These are phyloP conservation scores for Hypselothyrea guttata DNA, from an alignment of 2,888 invertebrate genomes.

Conservation along the genomic window DNA sequence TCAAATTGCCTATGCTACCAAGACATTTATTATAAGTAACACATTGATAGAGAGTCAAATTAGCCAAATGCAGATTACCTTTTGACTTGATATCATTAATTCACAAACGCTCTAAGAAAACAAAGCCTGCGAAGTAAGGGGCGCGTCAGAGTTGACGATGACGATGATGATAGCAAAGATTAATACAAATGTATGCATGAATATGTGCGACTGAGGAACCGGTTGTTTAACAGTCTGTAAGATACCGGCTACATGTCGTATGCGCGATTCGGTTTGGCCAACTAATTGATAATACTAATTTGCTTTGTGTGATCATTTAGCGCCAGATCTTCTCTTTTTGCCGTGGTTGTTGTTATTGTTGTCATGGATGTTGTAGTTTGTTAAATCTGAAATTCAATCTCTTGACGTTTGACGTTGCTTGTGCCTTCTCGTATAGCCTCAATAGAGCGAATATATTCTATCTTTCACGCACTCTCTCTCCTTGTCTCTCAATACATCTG, in stretches of 20 bases:
- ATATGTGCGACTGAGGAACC: conserved; percentile 19
- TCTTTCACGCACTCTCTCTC: not conserved
- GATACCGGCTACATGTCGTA: conserved; percentile 6
- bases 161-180: not conserved
- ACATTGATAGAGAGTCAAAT: conserved; percentile 8
- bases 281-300: conserved; percentile 40
- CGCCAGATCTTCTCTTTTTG: conserved; percentile 3
- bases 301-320: conserved; percentile 29
- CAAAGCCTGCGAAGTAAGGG: conserved; percentile 8
- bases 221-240: conserved; percentile 21
- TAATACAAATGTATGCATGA: conserved; percentile 1
- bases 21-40: no score
- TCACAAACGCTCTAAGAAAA: not conserved
- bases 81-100: not conserved
- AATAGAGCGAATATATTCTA: conserved; percentile 7
- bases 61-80: conserved; percentile 1
- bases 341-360: conserved; percentile 7
- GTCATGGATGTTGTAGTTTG: conserved; percentile 6
- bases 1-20: no score
- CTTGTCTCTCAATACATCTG: not conserved
- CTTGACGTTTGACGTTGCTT: conserved; percentile 26
- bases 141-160: conserved; percentile 2
- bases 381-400: conserved; percentile 15
- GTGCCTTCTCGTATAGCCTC: conserved; percentile 11
- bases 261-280: conserved; percentile 15